phyloP scores from a whole-genome alignment of 37 sponge, comb jelly and placozoan species.

The Petrosia ficiformis region DNA sequence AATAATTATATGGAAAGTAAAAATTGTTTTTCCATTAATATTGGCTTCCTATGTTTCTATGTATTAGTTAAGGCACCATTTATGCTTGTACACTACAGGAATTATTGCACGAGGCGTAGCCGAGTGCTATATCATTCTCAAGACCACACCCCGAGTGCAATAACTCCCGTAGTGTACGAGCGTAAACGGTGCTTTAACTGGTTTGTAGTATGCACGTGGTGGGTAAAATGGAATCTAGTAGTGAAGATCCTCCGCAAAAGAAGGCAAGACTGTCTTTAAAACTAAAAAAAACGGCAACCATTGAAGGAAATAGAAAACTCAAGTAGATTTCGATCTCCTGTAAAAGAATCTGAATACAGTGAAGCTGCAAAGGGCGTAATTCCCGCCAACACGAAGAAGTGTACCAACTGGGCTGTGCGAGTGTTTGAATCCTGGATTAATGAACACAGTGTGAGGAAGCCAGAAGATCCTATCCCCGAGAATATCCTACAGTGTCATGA shows the following conservation, averaged over 20 bases:
- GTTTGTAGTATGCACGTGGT: too few relatives aligned
- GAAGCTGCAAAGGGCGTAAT: neutral
- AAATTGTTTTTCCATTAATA: too few relatives aligned
- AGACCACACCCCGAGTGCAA: too few relatives aligned
- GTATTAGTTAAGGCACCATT: too few relatives aligned
- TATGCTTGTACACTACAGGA: neutral
- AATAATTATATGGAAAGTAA: too few relatives aligned
- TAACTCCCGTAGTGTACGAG: too few relatives aligned
- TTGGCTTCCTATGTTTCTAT: too few relatives aligned
- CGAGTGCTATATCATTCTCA: too few relatives aligned
- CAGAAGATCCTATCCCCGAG: neutral
- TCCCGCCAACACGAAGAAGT: conserved; percentile 11
- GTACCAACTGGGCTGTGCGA: conserved; percentile 7
- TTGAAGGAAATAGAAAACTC: neutral
- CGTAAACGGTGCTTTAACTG: too few relatives aligned
- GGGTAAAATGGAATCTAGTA: too few relatives aligned
- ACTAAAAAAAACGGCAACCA: neutral
- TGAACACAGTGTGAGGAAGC: neutral
- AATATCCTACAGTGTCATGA: conserved; percentile 10
- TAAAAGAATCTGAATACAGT: neutral
- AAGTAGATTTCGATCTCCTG: neutral
- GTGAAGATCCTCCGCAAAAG: conserved; percentile 6
- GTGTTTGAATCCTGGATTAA: conserved; percentile 17
- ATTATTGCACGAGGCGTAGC: too few relatives aligned
- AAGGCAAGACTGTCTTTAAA: conserved; percentile 2